Base-by-base conservation (phyloP, 2,888 invertebrate species). In the Odontothrips loti region DNA sequence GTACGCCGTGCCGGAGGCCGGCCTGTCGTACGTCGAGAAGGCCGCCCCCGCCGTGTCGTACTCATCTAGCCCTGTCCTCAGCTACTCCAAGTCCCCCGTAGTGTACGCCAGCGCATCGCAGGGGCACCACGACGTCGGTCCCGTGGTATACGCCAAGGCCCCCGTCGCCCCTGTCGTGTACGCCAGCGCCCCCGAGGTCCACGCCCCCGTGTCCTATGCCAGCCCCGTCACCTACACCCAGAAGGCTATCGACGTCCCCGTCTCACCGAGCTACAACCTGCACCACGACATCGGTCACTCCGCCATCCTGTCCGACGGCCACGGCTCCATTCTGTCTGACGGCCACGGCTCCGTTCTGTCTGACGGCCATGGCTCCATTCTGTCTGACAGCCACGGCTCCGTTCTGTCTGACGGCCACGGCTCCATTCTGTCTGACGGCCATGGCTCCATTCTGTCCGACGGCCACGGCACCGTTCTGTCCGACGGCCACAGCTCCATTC, bases 1-100 rank as follows among this genome's bases (percentile, higher is more conserved):
- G 68, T 75, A 75, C 68, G 68, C 68, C 68, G 68, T 75, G 68
- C 68, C 27, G 27, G 68, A 75, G 68, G 23, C 68, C 27, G 68
- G 23, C 23, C 8, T 75, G 23, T 27, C 68, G 1, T 75, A 75
- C 68, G 23, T 75, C 11, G 27, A 75, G 68, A 75, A 75, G 68
- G 58, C 20, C 58, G 34, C 34, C 34, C 34, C 34, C 6, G 34
- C 34, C 34, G 34, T 43, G 34, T 43, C 34, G 34, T 43, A 43
- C 34, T 11, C 58, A 1, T 15, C 11, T 0, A n/a, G 20, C 17
- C 58, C 58, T 2, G 58, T 58, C 58, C 17, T 58, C 58, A 15
- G 20, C 58, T 58, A 58, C 58, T 11, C 58, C 11, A 58, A 58
- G 58, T 58, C 58, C 58, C 58, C 58, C 58, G 58, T 75, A 27